Evolutionary conservation across 2,113 vertebrate genomes (phyloP).

Genomic region (Xyrauchen texanus): DNA sequence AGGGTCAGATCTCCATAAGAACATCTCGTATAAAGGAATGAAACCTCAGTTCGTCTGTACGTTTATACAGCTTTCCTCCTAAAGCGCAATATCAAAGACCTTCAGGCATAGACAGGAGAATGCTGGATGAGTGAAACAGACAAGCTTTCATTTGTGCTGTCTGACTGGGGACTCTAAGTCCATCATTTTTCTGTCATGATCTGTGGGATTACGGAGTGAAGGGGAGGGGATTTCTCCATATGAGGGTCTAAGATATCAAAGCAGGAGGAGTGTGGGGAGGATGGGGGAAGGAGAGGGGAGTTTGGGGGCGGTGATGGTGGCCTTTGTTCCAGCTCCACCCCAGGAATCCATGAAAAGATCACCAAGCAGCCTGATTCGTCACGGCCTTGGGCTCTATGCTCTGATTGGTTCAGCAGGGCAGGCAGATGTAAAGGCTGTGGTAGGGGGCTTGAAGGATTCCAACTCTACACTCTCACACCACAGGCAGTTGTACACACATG

Average conservation of each 20-base stretch:
- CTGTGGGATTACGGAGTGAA: constrained; percentile 64
- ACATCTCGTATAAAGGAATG: too few relatives aligned
- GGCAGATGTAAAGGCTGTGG: constrained; percentile 78
- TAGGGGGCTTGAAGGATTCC: constrained; percentile 71
- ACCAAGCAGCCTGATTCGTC: constrained; percentile 75
- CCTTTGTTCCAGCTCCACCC: constrained; percentile 76
- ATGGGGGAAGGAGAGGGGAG: constrained; percentile 28
- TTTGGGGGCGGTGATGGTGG: constrained; percentile 52
- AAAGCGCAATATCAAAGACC: constrained; percentile 20
- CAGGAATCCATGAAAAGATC: constrained; percentile 79
- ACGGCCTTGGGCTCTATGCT: constrained; percentile 63
- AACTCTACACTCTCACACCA: constrained; percentile 63
- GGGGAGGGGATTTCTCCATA: constrained; percentile 61
- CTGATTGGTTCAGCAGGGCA: constrained; percentile 69
- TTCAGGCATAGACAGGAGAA: constrained; percentile 31
- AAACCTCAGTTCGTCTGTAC: background rate
- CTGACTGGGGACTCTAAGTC: constrained; percentile 50
- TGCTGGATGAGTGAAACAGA: constrained; percentile 44
- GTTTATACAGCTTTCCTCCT: background rate
- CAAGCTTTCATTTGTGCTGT: constrained; percentile 54
- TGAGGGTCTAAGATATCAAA: constrained; percentile 82
- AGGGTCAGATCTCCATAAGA: too few relatives aligned
- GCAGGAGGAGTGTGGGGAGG: constrained; percentile 65
- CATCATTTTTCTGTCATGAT: constrained; percentile 72
- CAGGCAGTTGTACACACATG: constrained; percentile 46